Conservation (phyloP, 2,797 vertebrate genomes). For the Melanotaenia trifasciata region DNA sequence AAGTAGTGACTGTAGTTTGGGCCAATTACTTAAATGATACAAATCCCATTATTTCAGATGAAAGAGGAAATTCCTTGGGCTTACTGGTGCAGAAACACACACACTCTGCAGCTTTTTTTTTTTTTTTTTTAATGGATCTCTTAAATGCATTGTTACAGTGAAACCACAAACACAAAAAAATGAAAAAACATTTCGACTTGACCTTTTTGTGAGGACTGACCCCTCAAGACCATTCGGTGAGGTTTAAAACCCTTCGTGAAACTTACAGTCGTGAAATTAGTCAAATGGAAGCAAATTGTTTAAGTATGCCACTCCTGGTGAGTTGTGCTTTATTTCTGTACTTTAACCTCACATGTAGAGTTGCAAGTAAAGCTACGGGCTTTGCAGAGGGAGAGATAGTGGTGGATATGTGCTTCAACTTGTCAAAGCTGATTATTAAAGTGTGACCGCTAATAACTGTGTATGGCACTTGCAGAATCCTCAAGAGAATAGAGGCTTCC, state of each 20-base stretch:
- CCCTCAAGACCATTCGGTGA: constrained; percentile 56
- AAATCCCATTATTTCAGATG: constrained; percentile 45
- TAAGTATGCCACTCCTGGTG: constrained; percentile 76
- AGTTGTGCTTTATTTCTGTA: constrained; percentile 60
- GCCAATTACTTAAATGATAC: constrained; percentile 32
- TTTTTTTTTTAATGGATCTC: constrained; percentile 63
- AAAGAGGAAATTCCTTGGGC: constrained; percentile 44
- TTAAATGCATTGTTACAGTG: constrained; percentile 56
- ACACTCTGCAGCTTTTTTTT: constrained; percentile 31
- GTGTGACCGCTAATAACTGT: constrained; percentile 39
- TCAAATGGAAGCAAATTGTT: constrained; percentile 62
- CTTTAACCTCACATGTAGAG: constrained; percentile 39
- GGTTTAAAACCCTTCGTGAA: constrained; percentile 52
- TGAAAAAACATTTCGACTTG: constrained; percentile 46
- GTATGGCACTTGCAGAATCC: constrained; percentile 17
- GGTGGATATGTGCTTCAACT: constrained; percentile 56
- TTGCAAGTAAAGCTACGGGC: constrained; percentile 44
- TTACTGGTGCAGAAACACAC: constrained; percentile 30
- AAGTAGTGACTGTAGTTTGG: constrained; percentile 32
- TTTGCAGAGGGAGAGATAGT: constrained; percentile 38
- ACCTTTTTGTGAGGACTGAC: constrained; percentile 62
- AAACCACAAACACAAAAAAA: constrained; percentile 58
- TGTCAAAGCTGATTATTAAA: constrained; percentile 52
- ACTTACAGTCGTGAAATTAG: constrained; percentile 59
- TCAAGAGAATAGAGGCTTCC: constrained; percentile 17